Base-by-base conservation (phyloP, 2,888 invertebrate genomes). In the Liopterus haemorrhoidalis region DNA sequence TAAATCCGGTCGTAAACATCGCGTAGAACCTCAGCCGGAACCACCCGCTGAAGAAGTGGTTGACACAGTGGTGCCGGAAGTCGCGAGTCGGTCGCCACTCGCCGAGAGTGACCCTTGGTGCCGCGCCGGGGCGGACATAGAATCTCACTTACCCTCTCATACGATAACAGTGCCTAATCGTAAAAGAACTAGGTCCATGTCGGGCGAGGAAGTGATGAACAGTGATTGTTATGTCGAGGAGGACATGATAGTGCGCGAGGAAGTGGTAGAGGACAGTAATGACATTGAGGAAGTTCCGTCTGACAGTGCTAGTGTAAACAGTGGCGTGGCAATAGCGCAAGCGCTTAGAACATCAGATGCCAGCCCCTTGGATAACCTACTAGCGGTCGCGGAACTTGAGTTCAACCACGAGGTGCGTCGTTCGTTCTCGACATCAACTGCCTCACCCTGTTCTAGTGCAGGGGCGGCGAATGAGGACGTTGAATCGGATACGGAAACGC, bases 351-450 rank as follows among this genome's bases (percentile, higher is more conserved):
- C 58, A 43, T 59, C 62, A 63, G 68, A 67, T 63, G 63, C 63
- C 60, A 69, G 61, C 48, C 77, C 78, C 57, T 70, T 78, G 56
- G 78, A 78, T 62, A 78, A 73, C 64, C 67, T 79, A 57, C 70
- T 79, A 47, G 79, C 79, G 41, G 79, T 79, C 47, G 79, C 79
- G 49, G 78, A 79, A 65, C 70, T 78, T 40, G 78, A 78, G 64
- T 74, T 78, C 58, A 75, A 76, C 21, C 50, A 50, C 27, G 39
- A 39, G 18, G 5, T 18, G 5, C 45, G 33, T 9, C n/a, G n/a
- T n/a, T n/a, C n/a, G n/a, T n/a, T n/a, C n/a, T n/a, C n/a, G n/a
- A n/a, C 22, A 38, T 16, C n/a, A 36, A 32, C 38, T n/a, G 19
- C n/a, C 14, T 25, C 31, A 41, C 20, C 19, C 9, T 6, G 16